Base-by-base conservation (phyloP, 35 echinoderm and acorn worm genomes). In the Eucidaris tribuloides region DNA sequence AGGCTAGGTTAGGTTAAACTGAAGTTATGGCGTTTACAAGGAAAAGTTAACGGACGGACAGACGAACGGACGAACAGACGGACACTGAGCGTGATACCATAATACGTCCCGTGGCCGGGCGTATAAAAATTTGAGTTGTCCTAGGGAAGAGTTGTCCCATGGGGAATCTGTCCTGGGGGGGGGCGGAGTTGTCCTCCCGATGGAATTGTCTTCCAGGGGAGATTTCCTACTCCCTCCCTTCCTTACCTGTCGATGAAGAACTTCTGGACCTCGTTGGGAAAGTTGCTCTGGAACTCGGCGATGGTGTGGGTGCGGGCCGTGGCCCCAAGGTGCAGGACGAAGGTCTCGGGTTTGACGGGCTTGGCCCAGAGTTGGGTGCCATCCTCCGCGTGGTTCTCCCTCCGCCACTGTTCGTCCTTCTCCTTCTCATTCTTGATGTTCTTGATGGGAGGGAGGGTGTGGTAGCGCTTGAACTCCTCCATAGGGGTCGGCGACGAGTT, bases 191-290 rank as follows among this genome's bases (percentile, higher is more conserved):
- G n/a, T n/a, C n/a, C n/a, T n/a, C n/a, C n/a, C n/a, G n/a, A n/a
- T n/a, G n/a, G n/a, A n/a, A n/a, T n/a, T n/a, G n/a, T n/a, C n/a
- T n/a, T n/a, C n/a, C n/a, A n/a, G n/a, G n/a, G n/a, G n/a, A n/a
- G n/a, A n/a, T n/a, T n/a, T n/a, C n/a, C n/a, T n/a, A n/a, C n/a
- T n/a, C n/a, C n/a, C n/a, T n/a, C n/a, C n/a, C n/a, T n/a, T n/a
- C n/a, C n/a, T n/a, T n/a, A 98, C 95, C 90, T 93, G 45, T 98
- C 95, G 42, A 98, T 98, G 83, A 89, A 98, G 57, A 68, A 98
- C 40, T 84, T 81, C 37, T 84, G 82, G 5, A 98, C 95, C 57
- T 89, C 90, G 76, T 87, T 98, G 5, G 95, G 95, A 59, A 98
- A 98, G 60, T 98, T 93, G 64, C 86, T 93, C 79, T 98, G 95